A percentile compares a stretch with the other conserved stretches of the same genome.
Conservation (phyloP, 1,140 invertebrate genomes). For the Papilio glaucus region DNA sequence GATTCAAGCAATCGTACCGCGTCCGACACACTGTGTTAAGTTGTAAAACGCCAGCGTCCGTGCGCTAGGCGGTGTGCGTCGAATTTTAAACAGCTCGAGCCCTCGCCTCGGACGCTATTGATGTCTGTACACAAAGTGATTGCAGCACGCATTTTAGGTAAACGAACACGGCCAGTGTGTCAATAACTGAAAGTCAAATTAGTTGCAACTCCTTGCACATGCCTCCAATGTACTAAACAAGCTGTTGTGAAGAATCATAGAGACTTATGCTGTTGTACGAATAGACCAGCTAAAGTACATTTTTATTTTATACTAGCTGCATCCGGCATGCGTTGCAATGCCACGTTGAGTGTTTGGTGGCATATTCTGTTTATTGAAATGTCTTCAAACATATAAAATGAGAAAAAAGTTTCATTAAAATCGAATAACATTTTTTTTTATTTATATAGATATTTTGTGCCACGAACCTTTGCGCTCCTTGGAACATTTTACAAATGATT, state of each 20-base stretch:
- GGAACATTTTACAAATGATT: too few relatives aligned
- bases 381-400: too few relatives aligned
- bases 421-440: too few relatives aligned
- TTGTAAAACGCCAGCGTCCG: slow-evolving; percentile 35
- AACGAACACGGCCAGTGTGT: not conserved
- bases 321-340: too few relatives aligned
- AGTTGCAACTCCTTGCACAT: not conserved
- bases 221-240: not conserved
- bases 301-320: too few relatives aligned
- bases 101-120: not conserved
- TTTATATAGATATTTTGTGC: too few relatives aligned
- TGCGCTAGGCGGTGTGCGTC: slow-evolving; percentile 23
- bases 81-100: slow-evolving; percentile 34
- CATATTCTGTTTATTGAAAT: too few relatives aligned
- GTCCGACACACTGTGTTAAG: slow-evolving; percentile 32
- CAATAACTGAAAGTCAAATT: not conserved
- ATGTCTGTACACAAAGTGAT: not conserved
- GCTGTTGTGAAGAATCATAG: not conserved
- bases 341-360: too few relatives aligned
- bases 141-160: not conserved
- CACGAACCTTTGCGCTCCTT: too few relatives aligned
- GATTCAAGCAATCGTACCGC: slow-evolving; percentile 30
- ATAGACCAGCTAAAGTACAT: too few relatives aligned
- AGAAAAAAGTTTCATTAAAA: too few relatives aligned
- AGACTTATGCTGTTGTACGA: too few relatives aligned